These are phyloP conservation scores for Muschampia plurimacula DNA, from an alignment of 2,888 invertebrate genomes.

Conservation along the genomic window DNA sequence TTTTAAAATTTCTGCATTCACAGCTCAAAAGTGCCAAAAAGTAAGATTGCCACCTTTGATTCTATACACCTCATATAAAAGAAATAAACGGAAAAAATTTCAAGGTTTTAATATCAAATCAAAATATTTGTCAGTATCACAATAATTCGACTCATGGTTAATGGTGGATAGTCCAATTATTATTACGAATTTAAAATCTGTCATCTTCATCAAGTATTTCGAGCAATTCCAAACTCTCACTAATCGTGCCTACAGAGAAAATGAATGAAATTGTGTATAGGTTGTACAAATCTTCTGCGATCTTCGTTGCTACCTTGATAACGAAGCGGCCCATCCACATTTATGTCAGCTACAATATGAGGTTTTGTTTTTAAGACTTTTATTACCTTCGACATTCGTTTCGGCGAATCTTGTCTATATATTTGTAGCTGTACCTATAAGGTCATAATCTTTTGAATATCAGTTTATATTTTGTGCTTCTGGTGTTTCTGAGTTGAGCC, in stretches of 20 bases:
- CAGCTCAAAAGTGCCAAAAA: too few relatives aligned
- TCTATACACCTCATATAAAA: neutral
- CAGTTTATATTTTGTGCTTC: slow-evolving; percentile 26
- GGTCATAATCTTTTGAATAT: slow-evolving; percentile 12
- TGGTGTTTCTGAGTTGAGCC: slow-evolving; percentile 54
- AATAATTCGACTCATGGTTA: neutral
- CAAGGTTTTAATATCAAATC: neutral
- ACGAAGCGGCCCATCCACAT: slow-evolving; percentile 79
- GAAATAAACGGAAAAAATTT: neutral
- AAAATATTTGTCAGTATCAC: neutral
- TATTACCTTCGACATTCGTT: slow-evolving; percentile 10
- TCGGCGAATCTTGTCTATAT: neutral
- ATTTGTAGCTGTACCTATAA: neutral
- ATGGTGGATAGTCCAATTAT: neutral
- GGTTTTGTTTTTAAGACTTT: neutral
- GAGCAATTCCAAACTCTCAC: slow-evolving; percentile 68
- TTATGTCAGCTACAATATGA: slow-evolving; percentile 33
- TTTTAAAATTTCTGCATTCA: too few relatives aligned
- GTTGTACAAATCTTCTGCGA: slow-evolving; percentile 68
- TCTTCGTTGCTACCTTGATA: slow-evolving; percentile 58
- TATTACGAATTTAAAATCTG: slow-evolving; percentile 43
- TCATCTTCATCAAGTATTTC: slow-evolving; percentile 75
- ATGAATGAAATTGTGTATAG: slow-evolving; percentile 70
- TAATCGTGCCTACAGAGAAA: slow-evolving; percentile 68
- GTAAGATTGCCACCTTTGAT: too few relatives aligned